Evolutionary conservation across 2,113 vertebrate genomes (phyloP), one percentile per base, ranked within the genome.

Genomic region (Pampusana beccarii): DNA sequence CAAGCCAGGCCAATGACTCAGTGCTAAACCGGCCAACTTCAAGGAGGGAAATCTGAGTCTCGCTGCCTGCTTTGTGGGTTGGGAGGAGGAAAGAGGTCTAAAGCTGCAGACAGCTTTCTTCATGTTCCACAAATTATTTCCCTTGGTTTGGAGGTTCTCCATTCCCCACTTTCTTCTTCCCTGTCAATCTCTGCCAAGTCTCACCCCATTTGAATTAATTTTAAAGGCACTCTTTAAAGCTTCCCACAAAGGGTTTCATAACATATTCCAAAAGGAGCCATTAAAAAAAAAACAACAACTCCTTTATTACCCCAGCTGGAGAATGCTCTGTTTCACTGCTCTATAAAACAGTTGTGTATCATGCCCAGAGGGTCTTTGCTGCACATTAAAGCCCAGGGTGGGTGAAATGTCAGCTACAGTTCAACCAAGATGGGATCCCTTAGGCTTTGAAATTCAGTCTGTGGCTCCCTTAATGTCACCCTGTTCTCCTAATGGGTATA

Each of bases 341-440:
- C 93, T 48, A 65, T 95, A 91, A 96, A 96, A 96, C 0, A 0
- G 62, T 82, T 93, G 86, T 82, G 80, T 79, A 87, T 82, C 91
- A 69, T 93, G 92, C 83, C 88, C 84, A 72, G 66, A 95, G 92
- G 95, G 93, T 89, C 83, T 92, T 84, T 54, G 62, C 56, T 87
- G 62, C 56, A 29, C 72, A 79, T 96, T 91, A 94, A 88, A 96
- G 80, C 90, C 88, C 83, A 82, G 83, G 46, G 50, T 91, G 77
- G 93, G 96, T 92, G 86, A 96, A 96, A 94, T 94, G 91, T 95
- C 96, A 94, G 92, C 70, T 82, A 87, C 91, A 95, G 92, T 94
- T 96, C 88, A 94, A 73, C 77, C 86, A 93, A 79, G 36, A 95
- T 69, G 62, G 70, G 84, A 80, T 72, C 78, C 82, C 77, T 89